These are phyloP conservation scores for Tokudaia muenninki DNA, from an alignment of 2,797 vertebrate genomes.

Conservation along the genomic window DNA sequence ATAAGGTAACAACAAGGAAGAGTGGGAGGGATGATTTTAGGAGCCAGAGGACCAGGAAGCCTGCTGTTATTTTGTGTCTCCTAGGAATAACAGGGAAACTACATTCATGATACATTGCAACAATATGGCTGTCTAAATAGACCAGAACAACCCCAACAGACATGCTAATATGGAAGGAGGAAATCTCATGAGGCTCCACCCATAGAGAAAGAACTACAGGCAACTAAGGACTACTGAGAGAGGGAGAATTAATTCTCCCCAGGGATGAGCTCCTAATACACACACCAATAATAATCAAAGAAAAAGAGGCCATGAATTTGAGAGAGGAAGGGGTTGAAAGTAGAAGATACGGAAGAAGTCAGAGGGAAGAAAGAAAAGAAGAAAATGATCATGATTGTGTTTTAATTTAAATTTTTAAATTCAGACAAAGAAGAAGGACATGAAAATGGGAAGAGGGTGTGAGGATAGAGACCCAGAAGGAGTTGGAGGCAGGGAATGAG, in stretches of 20 bases:
- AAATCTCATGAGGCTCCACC: background rate
- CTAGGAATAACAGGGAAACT: background rate
- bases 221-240: background rate
- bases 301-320: background rate
- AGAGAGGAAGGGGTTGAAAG: background rate
- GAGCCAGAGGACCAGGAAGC: background rate
- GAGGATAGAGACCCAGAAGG: background rate
- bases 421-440: background rate
- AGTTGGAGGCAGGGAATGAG: background rate
- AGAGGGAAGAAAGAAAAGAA: background rate
- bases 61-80: background rate
- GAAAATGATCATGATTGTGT: background rate
- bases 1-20: background rate
- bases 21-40: background rate
- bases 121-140: background rate
- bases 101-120: background rate
- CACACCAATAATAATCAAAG: background rate
- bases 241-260: background rate
- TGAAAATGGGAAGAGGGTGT: background rate
- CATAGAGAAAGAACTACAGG: background rate
- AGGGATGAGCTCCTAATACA: background rate
- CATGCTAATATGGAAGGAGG: background rate
- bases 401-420: background rate
- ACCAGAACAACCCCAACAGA: background rate
- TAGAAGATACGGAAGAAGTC: background rate